Evolutionary conservation across 2,888 invertebrate species (phyloP).

Genomic region (Trissolcus brochymenae): DNA sequence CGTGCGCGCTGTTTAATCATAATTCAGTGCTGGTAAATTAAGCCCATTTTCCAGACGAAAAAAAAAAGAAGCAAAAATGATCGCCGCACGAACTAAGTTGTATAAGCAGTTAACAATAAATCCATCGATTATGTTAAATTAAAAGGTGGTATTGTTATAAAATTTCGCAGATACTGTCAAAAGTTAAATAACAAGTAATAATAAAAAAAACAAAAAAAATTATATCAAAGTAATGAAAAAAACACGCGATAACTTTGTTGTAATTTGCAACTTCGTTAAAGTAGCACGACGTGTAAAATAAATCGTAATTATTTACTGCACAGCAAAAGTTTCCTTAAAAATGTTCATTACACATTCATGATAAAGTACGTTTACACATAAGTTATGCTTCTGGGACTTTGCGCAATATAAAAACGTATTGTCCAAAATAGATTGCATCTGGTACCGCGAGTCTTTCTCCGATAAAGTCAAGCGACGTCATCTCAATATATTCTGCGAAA

Average conservation of each 20-base stretch:
- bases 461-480: conserved; percentile 47
- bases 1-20: conserved; percentile 65
- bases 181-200: too few species aligned
- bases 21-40: conserved; percentile 65
- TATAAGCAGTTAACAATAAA: conserved; percentile 66
- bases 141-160: neutral
- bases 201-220: too few species aligned
- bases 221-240: too few species aligned
- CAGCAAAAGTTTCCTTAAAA: conserved; percentile 33
- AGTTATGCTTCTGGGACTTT: conserved; percentile 39
- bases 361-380: conserved; percentile 44
- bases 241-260: conserved; percentile 25
- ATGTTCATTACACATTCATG: conserved; percentile 37
- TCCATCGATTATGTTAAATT: conserved; percentile 60
- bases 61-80: conserved; percentile 5
- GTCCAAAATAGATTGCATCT: conserved; percentile 49
- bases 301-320: conserved; percentile 45
- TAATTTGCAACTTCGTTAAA: conserved; percentile 38
- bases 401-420: conserved; percentile 45
- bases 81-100: conserved; percentile 16
- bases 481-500: conserved; percentile 52
- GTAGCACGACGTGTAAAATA: conserved; percentile 29
- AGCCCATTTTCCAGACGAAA: conserved; percentile 60
- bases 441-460: conserved; percentile 31
- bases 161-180: neutral